A percentile compares a stretch with the other conserved stretches of the same genome.
These are phyloP conservation scores for Pseudomyrmex concolor DNA, from an alignment of 1,140 invertebrate species.

Conservation along the genomic window DNA sequence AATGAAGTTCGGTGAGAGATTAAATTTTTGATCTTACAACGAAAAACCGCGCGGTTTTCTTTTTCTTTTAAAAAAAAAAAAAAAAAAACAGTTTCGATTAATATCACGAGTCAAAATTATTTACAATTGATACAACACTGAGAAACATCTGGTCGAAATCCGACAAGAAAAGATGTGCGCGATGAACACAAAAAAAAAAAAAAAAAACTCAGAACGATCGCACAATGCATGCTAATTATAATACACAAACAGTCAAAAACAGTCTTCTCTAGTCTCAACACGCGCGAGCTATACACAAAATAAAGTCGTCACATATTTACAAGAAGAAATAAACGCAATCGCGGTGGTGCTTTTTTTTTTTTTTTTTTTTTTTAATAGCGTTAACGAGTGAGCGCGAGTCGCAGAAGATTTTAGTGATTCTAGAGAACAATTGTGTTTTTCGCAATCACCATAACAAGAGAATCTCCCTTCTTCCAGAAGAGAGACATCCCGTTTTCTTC, in stretches of 20 bases:
- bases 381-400: slow-evolving; percentile 54
- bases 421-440: slow-evolving; percentile 6
- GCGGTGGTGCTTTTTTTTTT: background rate
- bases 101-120: background rate
- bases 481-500: background rate
- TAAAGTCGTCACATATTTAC: slow-evolving; percentile 40
- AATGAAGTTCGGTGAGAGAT: background rate
- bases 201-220: slow-evolving; percentile 4
- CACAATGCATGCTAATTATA: slow-evolving; percentile 15
- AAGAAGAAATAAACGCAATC: slow-evolving; percentile 21
- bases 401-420: background rate
- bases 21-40: background rate
- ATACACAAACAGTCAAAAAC: slow-evolving; percentile 39
- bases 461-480: background rate
- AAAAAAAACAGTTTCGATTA: background rate
- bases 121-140: slow-evolving; percentile 20
- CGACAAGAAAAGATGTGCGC: background rate
- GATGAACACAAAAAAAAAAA: too few species aligned
- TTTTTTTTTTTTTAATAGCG: slow-evolving; percentile 52
- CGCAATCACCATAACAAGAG: background rate
- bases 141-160: background rate
- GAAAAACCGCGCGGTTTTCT: background rate
- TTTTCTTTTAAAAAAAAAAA: too few species aligned
- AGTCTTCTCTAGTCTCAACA: slow-evolving; percentile 62
- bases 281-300: slow-evolving; percentile 74